Conservation (phyloP, 1,140 invertebrate species). For the Brachionus rubens region DNA sequence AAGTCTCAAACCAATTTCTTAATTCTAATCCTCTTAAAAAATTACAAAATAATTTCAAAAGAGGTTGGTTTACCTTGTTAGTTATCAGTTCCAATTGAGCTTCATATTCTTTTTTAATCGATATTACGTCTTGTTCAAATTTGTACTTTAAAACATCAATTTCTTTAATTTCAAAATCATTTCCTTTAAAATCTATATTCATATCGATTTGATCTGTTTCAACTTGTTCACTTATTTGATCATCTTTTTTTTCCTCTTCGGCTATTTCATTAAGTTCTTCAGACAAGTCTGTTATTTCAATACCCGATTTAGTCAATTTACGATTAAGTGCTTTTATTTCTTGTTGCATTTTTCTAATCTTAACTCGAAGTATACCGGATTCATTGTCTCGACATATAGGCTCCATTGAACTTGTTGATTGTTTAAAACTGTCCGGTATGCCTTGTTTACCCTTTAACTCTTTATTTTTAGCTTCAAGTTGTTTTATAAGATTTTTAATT, state of each 20-base stretch:
- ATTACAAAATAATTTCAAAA: too few species aligned
- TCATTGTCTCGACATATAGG: not conserved
- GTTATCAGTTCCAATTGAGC: constrained; percentile 11
- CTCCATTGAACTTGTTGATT: not conserved
- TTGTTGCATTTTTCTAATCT: not conserved
- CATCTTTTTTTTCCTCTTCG: not conserved
- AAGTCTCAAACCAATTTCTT: too few species aligned
- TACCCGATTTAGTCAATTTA: constrained; percentile 9
- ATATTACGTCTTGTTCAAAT: not conserved
- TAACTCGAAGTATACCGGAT: not conserved
- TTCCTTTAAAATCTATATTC: not conserved
- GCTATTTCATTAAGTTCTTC: constrained; percentile 20
- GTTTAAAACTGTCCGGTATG: not conserved
- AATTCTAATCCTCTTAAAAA: too few species aligned
- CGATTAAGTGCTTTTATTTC: constrained; percentile 28
- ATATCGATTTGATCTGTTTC: constrained; percentile 2
- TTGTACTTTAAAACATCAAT: constrained; percentile 41
- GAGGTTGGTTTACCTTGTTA: constrained; percentile 30
- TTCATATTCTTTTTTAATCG: constrained; percentile 25
- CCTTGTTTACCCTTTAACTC: not conserved
- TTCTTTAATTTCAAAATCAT: constrained; percentile 34
- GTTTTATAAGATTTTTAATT: constrained; percentile 28
- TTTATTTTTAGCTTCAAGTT: constrained; percentile 14
- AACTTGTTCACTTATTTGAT: not conserved
- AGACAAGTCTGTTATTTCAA: not conserved